Percentiles rank a stretch among this genome's conserved stretches.
These are phyloP conservation scores for Scelioninae gen. 1 DNA, from an alignment of 2,888 invertebrate species.

Conservation along the genomic window DNA sequence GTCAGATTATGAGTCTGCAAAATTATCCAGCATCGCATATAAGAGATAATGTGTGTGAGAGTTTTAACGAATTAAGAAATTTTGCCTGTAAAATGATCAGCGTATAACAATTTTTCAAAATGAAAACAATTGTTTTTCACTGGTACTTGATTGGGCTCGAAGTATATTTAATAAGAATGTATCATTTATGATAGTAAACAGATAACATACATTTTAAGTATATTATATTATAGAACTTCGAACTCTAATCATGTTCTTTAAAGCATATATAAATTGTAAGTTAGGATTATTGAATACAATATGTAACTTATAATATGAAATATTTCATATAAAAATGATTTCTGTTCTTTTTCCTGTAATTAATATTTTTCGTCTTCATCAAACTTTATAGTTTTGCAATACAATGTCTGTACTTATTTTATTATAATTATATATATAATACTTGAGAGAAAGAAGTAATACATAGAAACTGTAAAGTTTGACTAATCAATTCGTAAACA, in stretches of 20 bases:
- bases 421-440: constrained; percentile 1
- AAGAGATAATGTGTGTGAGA: constrained; percentile 50
- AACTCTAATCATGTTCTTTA: constrained; percentile 73
- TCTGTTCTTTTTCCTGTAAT: constrained; percentile 31
- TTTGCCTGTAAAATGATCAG: constrained; percentile 51
- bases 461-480: constrained; percentile 14
- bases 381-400: constrained; percentile 10
- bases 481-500: background rate
- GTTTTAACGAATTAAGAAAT: constrained; percentile 42
- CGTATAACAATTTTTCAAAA: constrained; percentile 57
- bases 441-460: background rate
- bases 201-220: constrained; percentile 64
- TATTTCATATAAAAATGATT: constrained; percentile 75
- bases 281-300: constrained; percentile 75
- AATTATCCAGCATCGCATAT: constrained; percentile 40
- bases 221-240: constrained; percentile 64
- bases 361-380: background rate
- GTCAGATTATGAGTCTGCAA: constrained; percentile 30
- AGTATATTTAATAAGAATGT: constrained; percentile 64
- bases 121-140: constrained; percentile 48
- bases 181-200: constrained; percentile 56
- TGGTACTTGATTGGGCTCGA: constrained; percentile 65
- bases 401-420: background rate
- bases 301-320: constrained; percentile 80
- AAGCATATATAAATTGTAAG: constrained; percentile 75